Conservation (phyloP, 2,113 vertebrate species). For the Psettodes erumei region DNA sequence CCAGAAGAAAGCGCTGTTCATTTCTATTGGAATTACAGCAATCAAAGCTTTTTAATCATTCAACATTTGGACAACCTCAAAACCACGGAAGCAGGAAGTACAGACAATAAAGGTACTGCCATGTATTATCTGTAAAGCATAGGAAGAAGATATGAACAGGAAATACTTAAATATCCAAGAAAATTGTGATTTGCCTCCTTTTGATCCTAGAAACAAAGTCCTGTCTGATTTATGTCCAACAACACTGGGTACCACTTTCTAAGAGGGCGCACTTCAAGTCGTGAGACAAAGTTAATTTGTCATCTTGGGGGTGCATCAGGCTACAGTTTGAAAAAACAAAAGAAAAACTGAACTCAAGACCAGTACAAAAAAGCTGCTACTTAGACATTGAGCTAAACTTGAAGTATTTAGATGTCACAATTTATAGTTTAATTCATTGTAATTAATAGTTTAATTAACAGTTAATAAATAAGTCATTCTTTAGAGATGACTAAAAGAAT, state of each 20-base stretch:
- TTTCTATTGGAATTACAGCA: conserved; percentile 36
- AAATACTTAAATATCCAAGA: conserved; percentile 51
- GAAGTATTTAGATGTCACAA: neutral
- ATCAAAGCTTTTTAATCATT: conserved; percentile 66
- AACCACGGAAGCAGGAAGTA: conserved; percentile 68
- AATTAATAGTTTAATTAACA: neutral
- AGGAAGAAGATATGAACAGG: conserved; percentile 42
- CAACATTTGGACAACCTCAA: conserved; percentile 63
- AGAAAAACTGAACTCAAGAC: too few relatives aligned
- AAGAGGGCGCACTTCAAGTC: neutral
- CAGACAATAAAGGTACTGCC: conserved; percentile 61
- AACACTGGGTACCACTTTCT: conserved; percentile 34
- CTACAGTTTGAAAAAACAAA: too few relatives aligned
- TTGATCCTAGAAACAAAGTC: conserved; percentile 34
- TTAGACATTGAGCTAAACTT: too few relatives aligned
- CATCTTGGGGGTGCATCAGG: neutral
- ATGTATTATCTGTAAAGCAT: conserved; percentile 51
- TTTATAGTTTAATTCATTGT: neutral
- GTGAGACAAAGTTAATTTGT: neutral
- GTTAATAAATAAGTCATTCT: neutral
- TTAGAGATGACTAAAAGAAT: neutral
- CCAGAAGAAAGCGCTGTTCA: neutral
- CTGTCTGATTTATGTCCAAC: neutral
- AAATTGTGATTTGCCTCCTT: conserved; percentile 25
- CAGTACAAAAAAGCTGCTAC: too few relatives aligned